Base-by-base conservation (phyloP, 2,888 invertebrate species). In the Orthonychiurus folsomi region DNA sequence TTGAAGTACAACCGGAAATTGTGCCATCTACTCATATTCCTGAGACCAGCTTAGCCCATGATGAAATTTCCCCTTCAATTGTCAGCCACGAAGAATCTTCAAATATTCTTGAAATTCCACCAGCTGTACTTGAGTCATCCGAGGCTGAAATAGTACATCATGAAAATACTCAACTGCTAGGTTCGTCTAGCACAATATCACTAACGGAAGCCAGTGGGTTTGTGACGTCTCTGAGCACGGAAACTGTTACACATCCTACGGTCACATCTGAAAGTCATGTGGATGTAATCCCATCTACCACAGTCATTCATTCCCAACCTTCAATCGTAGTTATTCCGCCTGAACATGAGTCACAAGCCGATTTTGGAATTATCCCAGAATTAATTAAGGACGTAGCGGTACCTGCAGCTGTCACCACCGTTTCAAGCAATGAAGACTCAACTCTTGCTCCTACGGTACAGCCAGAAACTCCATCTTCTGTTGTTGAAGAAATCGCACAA, bases 71-170 rank as follows among this genome's bases (percentile, higher is more conserved):
- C 37, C 37, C 37, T 15, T 9, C 37, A 9, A 37, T 5, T 37
- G 37, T 37, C 15, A 5, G 15, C 15, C 9, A 15, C 37, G 37
- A 37, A 37, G 37, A 37, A 9, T 37, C 55, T 55, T 15, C 55
- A 5, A 55, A 20, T 55, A 55, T 9, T 55, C 15, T 55, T 55
- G 55, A 55, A 15, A 37, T 37, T 37, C 37, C 37, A 9, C 37
- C 37, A 37, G 37, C 37, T 37, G 37, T 37, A 5, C 37, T 37
- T 37, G 37, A 37, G 15, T 37, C 37, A 9, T 37, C 37, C 15
- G 37, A 37, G 15, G 9, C 37, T 37, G 9, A 5, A 37, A n/a
- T n/a, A n/a, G n/a, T n/a, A n/a, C n/a, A n/a, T n/a, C 37, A 5
- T 37, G 37, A 5, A 37, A 37, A 9, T 37, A 37, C 37, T 9